Percentiles rank a stretch among this genome's conserved stretches.
Conservation (phyloP, 2,113 vertebrate species). For the Marcusenius ussheri region DNA sequence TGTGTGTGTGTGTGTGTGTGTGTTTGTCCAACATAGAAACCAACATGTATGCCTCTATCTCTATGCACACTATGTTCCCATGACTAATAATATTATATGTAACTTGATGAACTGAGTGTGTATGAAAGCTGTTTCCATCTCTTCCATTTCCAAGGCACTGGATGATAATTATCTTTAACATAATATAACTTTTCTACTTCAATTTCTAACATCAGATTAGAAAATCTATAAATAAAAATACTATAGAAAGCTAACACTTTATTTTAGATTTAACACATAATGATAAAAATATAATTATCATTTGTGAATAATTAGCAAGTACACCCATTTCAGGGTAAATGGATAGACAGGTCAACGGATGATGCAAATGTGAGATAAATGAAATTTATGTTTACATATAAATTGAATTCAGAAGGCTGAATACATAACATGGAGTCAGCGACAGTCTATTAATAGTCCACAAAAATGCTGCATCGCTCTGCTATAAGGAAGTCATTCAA, state of each 20-base stretch:
- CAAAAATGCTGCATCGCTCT: neutral
- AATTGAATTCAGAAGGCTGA: neutral
- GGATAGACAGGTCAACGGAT: neutral
- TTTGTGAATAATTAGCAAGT: conserved; percentile 9
- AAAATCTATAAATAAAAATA: neutral
- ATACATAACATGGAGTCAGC: neutral
- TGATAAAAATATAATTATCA: neutral
- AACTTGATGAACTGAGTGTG: neutral
- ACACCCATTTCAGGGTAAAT: neutral
- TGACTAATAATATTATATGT: neutral
- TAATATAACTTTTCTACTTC: neutral
- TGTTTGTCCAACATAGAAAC: neutral
- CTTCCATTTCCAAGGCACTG: conserved; percentile 19
- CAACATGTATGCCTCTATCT: neutral
- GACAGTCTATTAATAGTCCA: neutral
- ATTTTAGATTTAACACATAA: neutral
- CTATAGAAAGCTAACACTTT: neutral
- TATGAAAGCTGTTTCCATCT: neutral
- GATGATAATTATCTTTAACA: neutral
- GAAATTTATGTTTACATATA: neutral
- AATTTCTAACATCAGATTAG: neutral
- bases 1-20: neutral
- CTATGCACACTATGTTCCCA: neutral
- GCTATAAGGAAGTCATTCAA: neutral
- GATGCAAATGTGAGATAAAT: neutral